Conservation (phyloP, 2,797 vertebrate genomes). For the Chelonia mydas region DNA sequence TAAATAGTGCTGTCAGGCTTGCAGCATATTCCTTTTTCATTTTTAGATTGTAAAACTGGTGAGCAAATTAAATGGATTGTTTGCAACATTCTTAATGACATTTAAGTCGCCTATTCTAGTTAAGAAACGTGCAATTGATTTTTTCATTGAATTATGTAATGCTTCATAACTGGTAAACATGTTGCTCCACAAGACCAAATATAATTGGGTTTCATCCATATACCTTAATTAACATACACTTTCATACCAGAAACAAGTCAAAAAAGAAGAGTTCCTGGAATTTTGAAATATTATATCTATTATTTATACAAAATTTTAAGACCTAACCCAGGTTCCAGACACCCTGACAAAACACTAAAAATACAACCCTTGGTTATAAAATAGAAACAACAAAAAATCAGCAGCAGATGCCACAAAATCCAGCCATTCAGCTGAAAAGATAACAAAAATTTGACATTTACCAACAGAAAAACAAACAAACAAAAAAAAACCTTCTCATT, state of each 20-base stretch:
- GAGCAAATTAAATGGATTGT: constrained; percentile 20
- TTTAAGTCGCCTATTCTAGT: constrained; percentile 14
- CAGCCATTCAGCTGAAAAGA: constrained; percentile 49
- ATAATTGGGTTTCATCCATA: constrained; percentile 48
- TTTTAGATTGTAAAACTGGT: constrained; percentile 29
- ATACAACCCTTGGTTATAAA: constrained; percentile 53
- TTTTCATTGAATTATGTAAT: background rate
- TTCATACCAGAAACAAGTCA: background rate
- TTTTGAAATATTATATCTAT: constrained; percentile 18
- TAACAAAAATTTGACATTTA: constrained; percentile 38
- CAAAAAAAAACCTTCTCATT: background rate
- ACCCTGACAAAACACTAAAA: constrained; percentile 49
- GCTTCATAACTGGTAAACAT: background rate
- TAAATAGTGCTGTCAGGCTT: background rate
- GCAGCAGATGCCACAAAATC: constrained; percentile 64
- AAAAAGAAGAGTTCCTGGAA: no score
- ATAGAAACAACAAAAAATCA: constrained; percentile 66
- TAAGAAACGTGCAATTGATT: constrained; percentile 7
- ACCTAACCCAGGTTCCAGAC: constrained; percentile 31
- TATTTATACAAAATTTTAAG: constrained; percentile 41
- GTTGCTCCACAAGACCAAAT: constrained; percentile 34
- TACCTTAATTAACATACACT: constrained; percentile 23
- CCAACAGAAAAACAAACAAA: constrained; percentile 9
- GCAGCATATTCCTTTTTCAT: background rate
- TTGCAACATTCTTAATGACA: constrained; percentile 40